These are phyloP conservation scores for Pterocles gutturalis DNA, from an alignment of 2,113 vertebrate genomes.

Conservation along the genomic window DNA sequence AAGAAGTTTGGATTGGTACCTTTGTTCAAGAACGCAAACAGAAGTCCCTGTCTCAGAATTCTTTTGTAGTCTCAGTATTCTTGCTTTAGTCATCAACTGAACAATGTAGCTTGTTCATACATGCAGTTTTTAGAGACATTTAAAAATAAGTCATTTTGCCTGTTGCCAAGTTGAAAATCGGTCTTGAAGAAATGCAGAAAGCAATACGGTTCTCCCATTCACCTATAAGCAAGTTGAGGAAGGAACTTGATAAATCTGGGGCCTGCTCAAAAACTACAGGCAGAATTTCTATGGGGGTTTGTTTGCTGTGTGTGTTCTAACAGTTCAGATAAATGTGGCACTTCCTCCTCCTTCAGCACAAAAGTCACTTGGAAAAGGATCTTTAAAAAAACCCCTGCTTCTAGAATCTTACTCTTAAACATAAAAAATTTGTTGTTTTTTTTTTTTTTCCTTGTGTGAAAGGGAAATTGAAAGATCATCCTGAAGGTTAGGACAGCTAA, in stretches of 20 bases:
- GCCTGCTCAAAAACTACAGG: not conserved
- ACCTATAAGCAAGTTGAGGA: not conserved
- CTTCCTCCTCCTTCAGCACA: not conserved
- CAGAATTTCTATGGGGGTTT: not conserved
- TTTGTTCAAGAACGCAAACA: not conserved
- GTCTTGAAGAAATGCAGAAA: not conserved
- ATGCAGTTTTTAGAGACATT: not conserved
- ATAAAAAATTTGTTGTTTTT: not conserved
- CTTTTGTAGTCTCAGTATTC: not conserved
- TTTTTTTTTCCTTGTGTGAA: not conserved
- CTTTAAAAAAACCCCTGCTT: not conserved
- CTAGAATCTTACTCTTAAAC: not conserved
- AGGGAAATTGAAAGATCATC: slow-evolving; percentile 2
- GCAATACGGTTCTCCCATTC: not conserved
- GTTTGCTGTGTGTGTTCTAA: not conserved
- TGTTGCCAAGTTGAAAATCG: not conserved
- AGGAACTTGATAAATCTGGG: not conserved
- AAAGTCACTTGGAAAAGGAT: not conserved
- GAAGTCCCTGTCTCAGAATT: not conserved
- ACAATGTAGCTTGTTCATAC: not conserved
- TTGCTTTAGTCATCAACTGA: not conserved
- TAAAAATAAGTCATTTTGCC: not conserved
- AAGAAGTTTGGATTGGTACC: not conserved
- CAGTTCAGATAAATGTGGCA: not conserved
- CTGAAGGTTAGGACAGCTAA: slow-evolving; percentile 18